phyloP scores from a whole-genome alignment of 2,888 invertebrate species.

The Schrankia costaestrigalis region DNA sequence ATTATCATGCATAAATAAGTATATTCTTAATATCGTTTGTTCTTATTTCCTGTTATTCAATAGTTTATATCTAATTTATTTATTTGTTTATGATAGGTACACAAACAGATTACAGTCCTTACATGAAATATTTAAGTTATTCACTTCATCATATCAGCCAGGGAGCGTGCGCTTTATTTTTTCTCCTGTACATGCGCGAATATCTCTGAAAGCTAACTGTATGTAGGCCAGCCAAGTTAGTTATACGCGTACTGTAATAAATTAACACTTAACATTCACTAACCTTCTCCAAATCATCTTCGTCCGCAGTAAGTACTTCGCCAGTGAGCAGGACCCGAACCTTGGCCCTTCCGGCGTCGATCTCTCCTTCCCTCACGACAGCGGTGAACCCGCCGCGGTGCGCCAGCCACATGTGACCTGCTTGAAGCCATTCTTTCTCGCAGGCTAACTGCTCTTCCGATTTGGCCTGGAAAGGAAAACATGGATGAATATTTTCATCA shows the following conservation, averaged over 20 bases:
- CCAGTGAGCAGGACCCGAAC: constrained; percentile 90
- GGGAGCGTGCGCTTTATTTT: too few species aligned
- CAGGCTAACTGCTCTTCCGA: constrained; percentile 83
- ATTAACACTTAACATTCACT: constrained; percentile 1
- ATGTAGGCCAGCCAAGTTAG: too few species aligned
- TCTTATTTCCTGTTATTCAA: too few species aligned
- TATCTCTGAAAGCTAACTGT: too few species aligned
- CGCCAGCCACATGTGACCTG: constrained; percentile 93
- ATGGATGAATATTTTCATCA: neutral
- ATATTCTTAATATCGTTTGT: too few species aligned
- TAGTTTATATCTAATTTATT: too few species aligned
- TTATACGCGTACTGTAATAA: neutral
- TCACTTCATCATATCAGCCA: too few species aligned
- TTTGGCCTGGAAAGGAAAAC: constrained; percentile 75
- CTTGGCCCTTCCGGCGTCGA: constrained; percentile 85
- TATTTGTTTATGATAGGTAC: too few species aligned
- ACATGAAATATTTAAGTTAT: too few species aligned
- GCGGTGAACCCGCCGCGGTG: constrained; percentile 96
- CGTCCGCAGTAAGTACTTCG: constrained; percentile 93
- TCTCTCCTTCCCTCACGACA: constrained; percentile 86
- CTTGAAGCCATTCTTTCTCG: constrained; percentile 85
- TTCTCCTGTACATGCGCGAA: too few species aligned
- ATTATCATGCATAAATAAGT: too few species aligned
- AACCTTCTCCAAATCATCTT: constrained; percentile 97
- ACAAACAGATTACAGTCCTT: too few species aligned